Percentiles rank a stretch among this genome's conserved stretches.
These are phyloP conservation scores for Standfussiana lucernea DNA, from an alignment of 2,888 invertebrate genomes.

Conservation along the genomic window DNA sequence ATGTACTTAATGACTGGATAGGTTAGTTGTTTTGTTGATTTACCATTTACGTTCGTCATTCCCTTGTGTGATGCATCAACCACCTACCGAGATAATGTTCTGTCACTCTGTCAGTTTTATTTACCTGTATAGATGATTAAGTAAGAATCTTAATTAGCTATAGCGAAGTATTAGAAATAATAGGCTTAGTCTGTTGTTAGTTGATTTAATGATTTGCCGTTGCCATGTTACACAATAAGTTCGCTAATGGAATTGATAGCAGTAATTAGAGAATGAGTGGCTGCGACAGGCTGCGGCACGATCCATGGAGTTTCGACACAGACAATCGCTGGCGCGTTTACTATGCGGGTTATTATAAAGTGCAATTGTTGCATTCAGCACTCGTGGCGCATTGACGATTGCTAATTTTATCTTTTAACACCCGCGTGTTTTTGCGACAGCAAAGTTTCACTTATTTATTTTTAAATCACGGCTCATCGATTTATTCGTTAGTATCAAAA, in stretches of 20 bases:
- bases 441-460: constrained; percentile 58
- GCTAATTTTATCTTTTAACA: constrained; percentile 69
- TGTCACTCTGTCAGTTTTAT: constrained; percentile 58
- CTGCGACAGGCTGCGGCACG: constrained; percentile 73
- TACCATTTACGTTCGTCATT: constrained; percentile 79
- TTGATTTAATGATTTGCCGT: constrained; percentile 69
- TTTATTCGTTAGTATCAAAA: constrained; percentile 29
- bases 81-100: constrained; percentile 77
- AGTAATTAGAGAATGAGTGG: constrained; percentile 84
- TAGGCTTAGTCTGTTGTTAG: constrained; percentile 48
- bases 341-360: constrained; percentile 88
- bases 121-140: constrained; percentile 52
- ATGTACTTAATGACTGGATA: constrained; percentile 74
- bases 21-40: constrained; percentile 81
- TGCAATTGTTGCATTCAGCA: constrained; percentile 81
- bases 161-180: constrained; percentile 46
- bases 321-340: constrained; percentile 79
- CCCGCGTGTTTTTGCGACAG: constrained; percentile 57
- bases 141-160: constrained; percentile 61
- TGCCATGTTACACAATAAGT: constrained; percentile 75
- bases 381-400: constrained; percentile 74
- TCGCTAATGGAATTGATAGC: constrained; percentile 81
- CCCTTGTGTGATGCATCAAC: constrained; percentile 71
- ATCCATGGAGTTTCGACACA: constrained; percentile 77
- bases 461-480: constrained; percentile 26